A percentile compares a stretch with the other conserved stretches of the same genome.
These are phyloP conservation scores for Pristiophorus japonicus DNA, from an alignment of 2,113 vertebrate species.

Conservation along the genomic window DNA sequence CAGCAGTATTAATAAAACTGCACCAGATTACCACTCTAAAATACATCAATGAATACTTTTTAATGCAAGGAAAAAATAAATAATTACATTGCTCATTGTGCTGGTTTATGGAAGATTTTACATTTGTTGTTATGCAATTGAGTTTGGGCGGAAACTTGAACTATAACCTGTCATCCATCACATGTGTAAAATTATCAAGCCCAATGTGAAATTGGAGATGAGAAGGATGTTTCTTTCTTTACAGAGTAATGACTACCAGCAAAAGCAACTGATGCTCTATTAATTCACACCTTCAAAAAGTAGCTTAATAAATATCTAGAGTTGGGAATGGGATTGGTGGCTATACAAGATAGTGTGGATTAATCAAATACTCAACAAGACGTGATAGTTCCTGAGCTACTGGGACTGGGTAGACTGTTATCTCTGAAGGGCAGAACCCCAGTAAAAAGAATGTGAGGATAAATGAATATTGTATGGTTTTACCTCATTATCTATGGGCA, in stretches of 20 bases:
- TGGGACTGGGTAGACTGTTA: background rate
- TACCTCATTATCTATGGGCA: background rate
- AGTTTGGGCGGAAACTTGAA: background rate
- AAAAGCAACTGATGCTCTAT: background rate
- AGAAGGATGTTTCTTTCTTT: no score
- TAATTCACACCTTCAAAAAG: background rate
- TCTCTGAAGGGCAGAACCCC: background rate
- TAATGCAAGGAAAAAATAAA: no score
- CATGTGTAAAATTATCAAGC: background rate
- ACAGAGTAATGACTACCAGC: background rate
- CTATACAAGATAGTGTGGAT: background rate
- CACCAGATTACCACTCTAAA: no score
- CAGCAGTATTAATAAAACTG: no score
- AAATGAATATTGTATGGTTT: background rate
- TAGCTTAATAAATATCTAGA: background rate
- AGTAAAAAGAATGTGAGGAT: background rate
- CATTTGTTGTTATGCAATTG: background rate
- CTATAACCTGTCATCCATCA: no score
- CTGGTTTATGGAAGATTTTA: no score
- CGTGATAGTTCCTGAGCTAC: background rate
- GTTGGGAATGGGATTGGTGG: background rate
- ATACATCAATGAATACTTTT: no score
- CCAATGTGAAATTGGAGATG: background rate
- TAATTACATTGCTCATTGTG: no score
- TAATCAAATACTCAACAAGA: background rate